Evolutionary conservation across 1,140 invertebrate genomes (phyloP).

Genomic region (Phthorimaea operculella): DNA sequence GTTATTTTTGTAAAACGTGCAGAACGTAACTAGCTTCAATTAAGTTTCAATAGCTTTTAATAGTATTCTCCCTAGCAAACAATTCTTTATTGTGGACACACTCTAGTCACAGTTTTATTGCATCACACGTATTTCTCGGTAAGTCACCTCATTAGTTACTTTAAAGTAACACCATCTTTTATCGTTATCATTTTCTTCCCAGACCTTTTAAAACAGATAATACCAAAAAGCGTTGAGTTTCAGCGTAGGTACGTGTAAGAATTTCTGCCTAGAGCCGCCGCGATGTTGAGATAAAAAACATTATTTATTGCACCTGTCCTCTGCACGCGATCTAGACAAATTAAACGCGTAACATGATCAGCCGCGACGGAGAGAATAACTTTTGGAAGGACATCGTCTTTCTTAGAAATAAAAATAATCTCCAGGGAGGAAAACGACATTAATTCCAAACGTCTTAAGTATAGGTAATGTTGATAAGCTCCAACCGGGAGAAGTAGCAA

Average conservation of each 20-base stretch:
- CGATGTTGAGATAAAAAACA: conserved; percentile 54
- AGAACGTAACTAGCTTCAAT: too few relatives aligned
- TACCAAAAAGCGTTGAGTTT: conserved; percentile 37
- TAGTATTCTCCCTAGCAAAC: too few relatives aligned
- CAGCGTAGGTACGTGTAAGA: conserved; percentile 54
- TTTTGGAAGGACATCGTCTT: conserved; percentile 18
- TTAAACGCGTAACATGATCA: conserved; percentile 52
- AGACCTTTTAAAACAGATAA: conserved; percentile 19
- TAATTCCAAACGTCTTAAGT: conserved; percentile 8
- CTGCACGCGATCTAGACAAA: conserved; percentile 61
- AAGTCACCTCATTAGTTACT: background rate
- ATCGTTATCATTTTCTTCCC: background rate
- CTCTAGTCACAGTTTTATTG: too few relatives aligned
- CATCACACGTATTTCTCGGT: background rate
- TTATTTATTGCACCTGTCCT: conserved; percentile 54
- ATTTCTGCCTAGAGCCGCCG: conserved; percentile 40
- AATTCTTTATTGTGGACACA: too few relatives aligned
- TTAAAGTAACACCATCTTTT: background rate
- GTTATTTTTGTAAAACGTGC: too few relatives aligned
- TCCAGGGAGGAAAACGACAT: conserved; percentile 2
- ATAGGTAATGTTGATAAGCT: conserved; percentile 7
- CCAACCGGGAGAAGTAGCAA: conserved; percentile 21
- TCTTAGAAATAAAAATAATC: conserved; percentile 14
- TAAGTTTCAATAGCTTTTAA: too few relatives aligned
- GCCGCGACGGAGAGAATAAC: conserved; percentile 15